A percentile compares a stretch with the other conserved stretches of the same genome.
phyloP scores from a whole-genome alignment of 2,888 invertebrate species.

The Cataglyphis altisquamis region DNA sequence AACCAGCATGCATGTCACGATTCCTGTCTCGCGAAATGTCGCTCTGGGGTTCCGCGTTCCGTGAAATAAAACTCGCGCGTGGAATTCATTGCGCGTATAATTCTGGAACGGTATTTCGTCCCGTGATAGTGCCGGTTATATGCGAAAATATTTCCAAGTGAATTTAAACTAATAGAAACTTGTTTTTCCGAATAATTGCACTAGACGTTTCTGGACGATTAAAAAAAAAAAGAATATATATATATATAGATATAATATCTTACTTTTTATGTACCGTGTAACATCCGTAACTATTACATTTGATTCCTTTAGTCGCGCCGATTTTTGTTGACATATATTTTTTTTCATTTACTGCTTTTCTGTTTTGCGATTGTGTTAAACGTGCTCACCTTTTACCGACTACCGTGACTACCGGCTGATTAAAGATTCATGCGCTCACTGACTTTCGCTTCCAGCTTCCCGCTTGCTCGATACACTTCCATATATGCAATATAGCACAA shows the following conservation, averaged over 20 bases:
- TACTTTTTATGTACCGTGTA: conserved; percentile 79
- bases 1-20: conserved; percentile 32
- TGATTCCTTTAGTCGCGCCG: conserved; percentile 50
- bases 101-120: neutral
- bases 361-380: conserved; percentile 62
- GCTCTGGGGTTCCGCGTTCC: conserved; percentile 32
- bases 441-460: conserved; percentile 59
- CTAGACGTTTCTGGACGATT: conserved; percentile 62
- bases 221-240: conserved; percentile 28
- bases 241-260: conserved; percentile 58
- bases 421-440: conserved; percentile 48
- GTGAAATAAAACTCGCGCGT: neutral
- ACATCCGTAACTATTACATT: conserved; percentile 58
- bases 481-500: conserved; percentile 42
- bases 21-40: conserved; percentile 23
- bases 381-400: conserved; percentile 71
- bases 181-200: conserved; percentile 50
- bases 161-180: conserved; percentile 34
- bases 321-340: conserved; percentile 53
- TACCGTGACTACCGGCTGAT: conserved; percentile 61
- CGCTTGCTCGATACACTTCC: conserved; percentile 31
- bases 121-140: neutral
- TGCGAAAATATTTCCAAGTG: conserved; percentile 34
- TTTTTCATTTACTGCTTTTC: conserved; percentile 41
- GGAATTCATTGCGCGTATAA: conserved; percentile 7